A percentile compares a stretch with the other conserved stretches of the same genome.
These are phyloP conservation scores for Butorides virescens DNA, from an alignment of 2,113 vertebrate genomes.

Conservation along the genomic window DNA sequence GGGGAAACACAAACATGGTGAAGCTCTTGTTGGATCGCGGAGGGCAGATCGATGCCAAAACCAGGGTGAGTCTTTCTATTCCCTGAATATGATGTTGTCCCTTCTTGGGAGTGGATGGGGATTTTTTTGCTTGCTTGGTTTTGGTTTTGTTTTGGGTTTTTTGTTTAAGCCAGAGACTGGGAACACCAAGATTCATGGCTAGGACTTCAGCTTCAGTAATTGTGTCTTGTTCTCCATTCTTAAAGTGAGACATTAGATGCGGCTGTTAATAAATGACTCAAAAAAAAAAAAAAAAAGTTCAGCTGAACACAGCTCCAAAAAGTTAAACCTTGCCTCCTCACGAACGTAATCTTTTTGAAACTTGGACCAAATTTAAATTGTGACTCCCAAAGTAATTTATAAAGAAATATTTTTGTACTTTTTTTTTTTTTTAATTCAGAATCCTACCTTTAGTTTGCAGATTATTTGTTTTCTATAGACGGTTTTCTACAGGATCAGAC, in stretches of 20 bases:
- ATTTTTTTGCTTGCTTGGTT: not conserved
- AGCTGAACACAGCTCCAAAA: not conserved
- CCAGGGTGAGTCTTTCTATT: constrained; percentile 85
- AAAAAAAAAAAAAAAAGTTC: not conserved
- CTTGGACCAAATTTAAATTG: not conserved
- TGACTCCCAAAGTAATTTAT: not conserved
- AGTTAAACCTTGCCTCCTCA: not conserved
- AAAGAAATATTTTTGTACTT: not conserved
- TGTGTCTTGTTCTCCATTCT: not conserved
- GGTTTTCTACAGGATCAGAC: not conserved
- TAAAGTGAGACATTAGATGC: not conserved
- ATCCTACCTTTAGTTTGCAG: not conserved
- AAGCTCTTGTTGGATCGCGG: constrained; percentile 93
- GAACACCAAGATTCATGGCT: not conserved
- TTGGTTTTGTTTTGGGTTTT: not conserved
- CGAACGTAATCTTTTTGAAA: not conserved
- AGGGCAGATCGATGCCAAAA: constrained; percentile 97
- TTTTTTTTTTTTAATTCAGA: not conserved
- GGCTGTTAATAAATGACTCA: not conserved
- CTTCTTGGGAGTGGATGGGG: constrained; percentile 9
- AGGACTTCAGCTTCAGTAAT: not conserved
- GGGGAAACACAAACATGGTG: constrained; percentile 98
- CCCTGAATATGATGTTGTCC: constrained; percentile 29
- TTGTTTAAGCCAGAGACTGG: not conserved
- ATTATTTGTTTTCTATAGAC: not conserved